phyloP scores from a whole-genome alignment of 2,797 vertebrate species.

The Paguma larvata region DNA sequence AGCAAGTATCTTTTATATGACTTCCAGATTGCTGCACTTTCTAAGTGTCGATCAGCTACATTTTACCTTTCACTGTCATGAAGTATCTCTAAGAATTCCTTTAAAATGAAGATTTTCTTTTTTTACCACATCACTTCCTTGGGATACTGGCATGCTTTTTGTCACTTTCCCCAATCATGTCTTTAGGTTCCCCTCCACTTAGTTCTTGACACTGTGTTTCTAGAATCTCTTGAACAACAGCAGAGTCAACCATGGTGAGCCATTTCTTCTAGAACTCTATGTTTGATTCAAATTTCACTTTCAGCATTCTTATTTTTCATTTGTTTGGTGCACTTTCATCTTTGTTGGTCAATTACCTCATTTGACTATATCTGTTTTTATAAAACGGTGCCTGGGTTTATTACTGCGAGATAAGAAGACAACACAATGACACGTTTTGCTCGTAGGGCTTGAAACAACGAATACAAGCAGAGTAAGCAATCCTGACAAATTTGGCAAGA shows the following conservation, averaged over 20 bases:
- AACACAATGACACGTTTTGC: neutral
- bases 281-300: neutral
- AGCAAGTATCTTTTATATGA: neutral
- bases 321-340: neutral
- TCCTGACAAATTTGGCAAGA: neutral
- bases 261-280: neutral
- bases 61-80: neutral
- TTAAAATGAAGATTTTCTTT: neutral
- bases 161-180: neutral
- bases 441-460: neutral
- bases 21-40: neutral
- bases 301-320: neutral
- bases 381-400: neutral
- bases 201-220: neutral
- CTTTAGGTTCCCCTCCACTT: neutral
- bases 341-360: neutral
- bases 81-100: neutral
- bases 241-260: neutral
- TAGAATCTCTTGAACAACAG: neutral
- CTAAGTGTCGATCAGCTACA: neutral
- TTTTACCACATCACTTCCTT: slow-evolving; percentile 7
- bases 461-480: neutral
- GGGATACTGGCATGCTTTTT: neutral
- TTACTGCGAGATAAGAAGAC: neutral
- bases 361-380: slow-evolving; percentile 9